Base-by-base conservation (phyloP, 64 coral and sea anemone genomes). In the Dendrophyllia cribrosa region DNA sequence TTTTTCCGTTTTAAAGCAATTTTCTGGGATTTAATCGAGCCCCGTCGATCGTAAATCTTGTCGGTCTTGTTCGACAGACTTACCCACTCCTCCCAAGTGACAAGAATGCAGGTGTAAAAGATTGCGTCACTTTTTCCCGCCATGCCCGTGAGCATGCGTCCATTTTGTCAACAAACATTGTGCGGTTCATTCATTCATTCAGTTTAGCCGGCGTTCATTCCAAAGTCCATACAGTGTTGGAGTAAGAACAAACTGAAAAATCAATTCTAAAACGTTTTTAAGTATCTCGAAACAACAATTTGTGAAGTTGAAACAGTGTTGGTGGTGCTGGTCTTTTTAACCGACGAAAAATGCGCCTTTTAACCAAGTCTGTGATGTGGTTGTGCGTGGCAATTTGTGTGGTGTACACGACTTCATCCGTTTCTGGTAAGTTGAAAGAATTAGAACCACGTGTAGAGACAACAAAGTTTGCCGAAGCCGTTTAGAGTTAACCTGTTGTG, bases 121-220 rank as follows among this genome's bases (percentile, higher is more conserved):
- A 81, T 83, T 83, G 79, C 79, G 9, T 83, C 79, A 83, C 0
- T 63, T 82, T 77, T 62, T 46, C 79, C 59, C 79, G 79, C 60
- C 59, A 83, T 50, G 60, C 79, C 8, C 19, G 7, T 17, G 79
- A 83, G 79, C 79, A 66, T 65, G 79, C 59, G 59, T 61, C 61
- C 12, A 63, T 5, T 76, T 79, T 60, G 77, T 80, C 77, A 80
- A 60, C 77, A 80, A 83, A 64, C 79, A 66, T 51, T 66, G 24
- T 19, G 19, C 7, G 25, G 43, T 66, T 82, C 78, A 82, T 83
- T 82, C 79, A 64, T 66, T 60, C 20, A 80, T 43, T 34, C 26
- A 26, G 23, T 62, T 60, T 16, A 12, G 21, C 24, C 20, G 77
- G 24, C 24, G 56, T 63, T 61, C 55, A 26, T 81, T 55, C 75